A percentile compares a stretch with the other conserved stretches of the same genome.
These are phyloP conservation scores for Ruditapes philippinarum DNA, from an alignment of 1,140 invertebrate species.

Conservation along the genomic window DNA sequence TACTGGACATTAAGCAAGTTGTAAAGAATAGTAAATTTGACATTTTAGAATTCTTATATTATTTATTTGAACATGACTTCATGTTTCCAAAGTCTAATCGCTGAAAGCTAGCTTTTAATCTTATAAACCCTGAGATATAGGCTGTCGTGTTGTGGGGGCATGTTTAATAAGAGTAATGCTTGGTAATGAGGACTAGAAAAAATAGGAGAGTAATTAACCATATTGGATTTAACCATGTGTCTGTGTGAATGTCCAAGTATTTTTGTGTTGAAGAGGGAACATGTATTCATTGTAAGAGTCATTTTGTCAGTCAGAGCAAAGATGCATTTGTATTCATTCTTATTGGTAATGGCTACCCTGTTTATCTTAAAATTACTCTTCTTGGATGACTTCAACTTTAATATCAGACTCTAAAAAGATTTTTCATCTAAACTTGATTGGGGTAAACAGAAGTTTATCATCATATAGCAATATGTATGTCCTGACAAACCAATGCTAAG, in stretches of 20 bases:
- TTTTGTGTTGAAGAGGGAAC: constrained; percentile 5
- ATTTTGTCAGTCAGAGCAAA: neutral
- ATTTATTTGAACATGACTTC: too few relatives aligned
- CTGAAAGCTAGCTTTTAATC: too few relatives aligned
- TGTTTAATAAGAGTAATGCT: too few relatives aligned
- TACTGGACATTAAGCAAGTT: too few relatives aligned
- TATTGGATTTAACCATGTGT: neutral
- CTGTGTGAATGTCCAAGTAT: neutral
- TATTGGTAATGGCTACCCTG: neutral
- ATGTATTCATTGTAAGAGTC: neutral
- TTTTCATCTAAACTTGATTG: neutral
- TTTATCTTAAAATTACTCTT: neutral
- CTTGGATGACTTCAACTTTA: neutral
- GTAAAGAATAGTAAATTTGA: too few relatives aligned
- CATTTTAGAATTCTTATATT: too few relatives aligned
- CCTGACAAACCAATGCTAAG: too few relatives aligned
- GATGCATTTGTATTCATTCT: constrained; percentile 7
- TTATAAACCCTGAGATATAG: too few relatives aligned
- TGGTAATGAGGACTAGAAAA: too few relatives aligned
- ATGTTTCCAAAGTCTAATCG: too few relatives aligned
- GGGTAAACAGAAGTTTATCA: neutral
- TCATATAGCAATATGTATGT: neutral
- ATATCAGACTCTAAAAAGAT: constrained; percentile 9
- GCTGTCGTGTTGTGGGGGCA: too few relatives aligned
- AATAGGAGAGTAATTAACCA: too few relatives aligned